These are phyloP conservation scores for Zoroaster sp. DNA, from an alignment of 53 echinoderm and acorn worm species.

Conservation along the genomic window DNA sequence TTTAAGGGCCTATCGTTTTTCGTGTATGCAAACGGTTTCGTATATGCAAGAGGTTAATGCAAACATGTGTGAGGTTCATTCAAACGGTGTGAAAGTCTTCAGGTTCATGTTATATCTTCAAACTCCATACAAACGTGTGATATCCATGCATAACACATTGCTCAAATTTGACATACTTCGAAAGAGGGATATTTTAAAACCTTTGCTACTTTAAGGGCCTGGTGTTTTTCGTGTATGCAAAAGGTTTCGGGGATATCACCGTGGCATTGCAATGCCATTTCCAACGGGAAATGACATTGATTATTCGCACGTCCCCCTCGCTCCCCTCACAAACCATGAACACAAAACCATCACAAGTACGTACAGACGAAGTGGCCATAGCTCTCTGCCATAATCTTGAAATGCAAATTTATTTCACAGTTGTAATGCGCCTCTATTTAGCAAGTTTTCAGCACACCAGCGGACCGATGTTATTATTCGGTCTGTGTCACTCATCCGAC, in stretches of 20 bases:
- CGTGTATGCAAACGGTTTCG: neutral
- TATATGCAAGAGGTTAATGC: too few species aligned
- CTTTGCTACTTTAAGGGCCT: neutral
- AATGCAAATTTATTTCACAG: neutral
- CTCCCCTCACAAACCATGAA: neutral
- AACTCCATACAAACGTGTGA: too few species aligned
- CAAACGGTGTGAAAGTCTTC: too few species aligned
- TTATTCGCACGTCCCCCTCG: neutral
- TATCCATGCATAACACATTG: too few species aligned
- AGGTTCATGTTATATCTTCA: too few species aligned
- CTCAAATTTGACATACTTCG: too few species aligned
- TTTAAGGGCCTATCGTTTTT: neutral
- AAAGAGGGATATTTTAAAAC: neutral
- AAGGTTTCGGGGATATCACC: neutral
- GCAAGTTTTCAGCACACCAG: neutral
- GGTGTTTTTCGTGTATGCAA: neutral
- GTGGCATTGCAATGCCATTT: neutral
- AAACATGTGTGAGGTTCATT: too few species aligned
- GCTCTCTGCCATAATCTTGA: neutral
- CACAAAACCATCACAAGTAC: too few species aligned
- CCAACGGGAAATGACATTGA: neutral
- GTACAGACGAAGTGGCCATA: too few species aligned
- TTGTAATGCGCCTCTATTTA: conserved; percentile 13
- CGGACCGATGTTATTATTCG: neutral
- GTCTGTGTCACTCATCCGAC: neutral